Base-by-base conservation (phyloP, 2,797 vertebrate species). In the Etheostoma nigrum region DNA sequence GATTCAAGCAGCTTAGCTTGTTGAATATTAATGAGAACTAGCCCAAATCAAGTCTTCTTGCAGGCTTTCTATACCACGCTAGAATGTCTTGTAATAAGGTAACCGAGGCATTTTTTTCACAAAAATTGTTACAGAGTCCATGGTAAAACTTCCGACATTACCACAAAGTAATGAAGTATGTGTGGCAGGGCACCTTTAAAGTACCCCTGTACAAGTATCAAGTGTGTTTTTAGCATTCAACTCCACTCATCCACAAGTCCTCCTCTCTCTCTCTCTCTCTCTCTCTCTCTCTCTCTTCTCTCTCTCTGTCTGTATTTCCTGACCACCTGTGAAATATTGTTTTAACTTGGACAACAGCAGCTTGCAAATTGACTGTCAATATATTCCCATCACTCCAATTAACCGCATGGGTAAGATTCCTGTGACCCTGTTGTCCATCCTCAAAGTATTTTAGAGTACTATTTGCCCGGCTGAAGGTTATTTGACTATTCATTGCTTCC, bases 311-410 rank as follows among this genome's bases (percentile, higher is more conserved):
- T 84, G 59, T 47, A 57, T 72, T 82, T 49, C 49, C 57, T 59
- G 51, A 73, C 51, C 51, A 54, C 21, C 6, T 4, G 25, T 78
- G 57, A 81, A 84, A 74, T 61, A 78, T 70, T 81, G 67, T 82
- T 83, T 86, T 67, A 76, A 88, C 58, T 63, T 51, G 49, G 60
- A 70, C 63, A 74, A 73, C 64, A 62, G 73, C 67, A 82, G 85
- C 74, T 69, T 89, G 81, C 65, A 69, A 70, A 76, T 78, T 73
- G 54, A 78, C 84, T 84, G 80, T 88, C 82, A 81, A 69, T 54
- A 53, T 75, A 70, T 72, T 77, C 47, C 54, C 21, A 11, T 72
- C 79, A 64, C 52, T 75, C 52, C 67, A 72, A 62, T 87, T 86
- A 85, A 79, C 40, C 48, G n/a, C 80, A 72, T 87, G 68, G 64